phyloP scores from a whole-genome alignment of 2,797 vertebrate species.

The Diceros bicornis region DNA sequence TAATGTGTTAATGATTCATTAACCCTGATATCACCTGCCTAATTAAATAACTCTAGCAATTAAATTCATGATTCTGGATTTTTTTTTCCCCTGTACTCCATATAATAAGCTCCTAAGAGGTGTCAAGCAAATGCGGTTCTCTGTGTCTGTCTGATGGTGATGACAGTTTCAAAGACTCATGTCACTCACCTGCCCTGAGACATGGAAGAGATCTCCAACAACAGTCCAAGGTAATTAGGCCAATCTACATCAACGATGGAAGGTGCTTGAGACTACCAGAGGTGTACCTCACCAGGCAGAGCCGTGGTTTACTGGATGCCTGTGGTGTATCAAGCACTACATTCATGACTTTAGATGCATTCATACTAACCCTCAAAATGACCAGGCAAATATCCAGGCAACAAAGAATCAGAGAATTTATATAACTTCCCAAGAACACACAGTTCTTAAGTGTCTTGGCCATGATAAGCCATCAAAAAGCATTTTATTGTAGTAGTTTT shows the following conservation, averaged over 20 bases:
- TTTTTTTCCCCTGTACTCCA: not conserved
- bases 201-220: not conserved
- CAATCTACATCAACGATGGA: accelerated
- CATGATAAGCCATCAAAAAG: not conserved
- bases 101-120: not conserved
- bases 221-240: not conserved
- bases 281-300: accelerated
- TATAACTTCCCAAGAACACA: not conserved
- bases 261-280: accelerated
- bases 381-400: not conserved
- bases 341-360: accelerated
- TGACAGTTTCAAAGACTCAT: not conserved
- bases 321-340: accelerated
- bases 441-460: not conserved
- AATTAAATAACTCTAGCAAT: constrained; percentile 63
- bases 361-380: not conserved
- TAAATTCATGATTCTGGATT: not conserved
- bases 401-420: not conserved
- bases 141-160: not conserved
- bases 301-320: accelerated
- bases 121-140: not conserved
- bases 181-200: not conserved
- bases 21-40: constrained; percentile 60
- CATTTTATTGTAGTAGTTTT: not conserved
- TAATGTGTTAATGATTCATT: constrained; percentile 66